Base-by-base conservation (phyloP, 2,888 invertebrate genomes). In the Schizotus pectinicornis region DNA sequence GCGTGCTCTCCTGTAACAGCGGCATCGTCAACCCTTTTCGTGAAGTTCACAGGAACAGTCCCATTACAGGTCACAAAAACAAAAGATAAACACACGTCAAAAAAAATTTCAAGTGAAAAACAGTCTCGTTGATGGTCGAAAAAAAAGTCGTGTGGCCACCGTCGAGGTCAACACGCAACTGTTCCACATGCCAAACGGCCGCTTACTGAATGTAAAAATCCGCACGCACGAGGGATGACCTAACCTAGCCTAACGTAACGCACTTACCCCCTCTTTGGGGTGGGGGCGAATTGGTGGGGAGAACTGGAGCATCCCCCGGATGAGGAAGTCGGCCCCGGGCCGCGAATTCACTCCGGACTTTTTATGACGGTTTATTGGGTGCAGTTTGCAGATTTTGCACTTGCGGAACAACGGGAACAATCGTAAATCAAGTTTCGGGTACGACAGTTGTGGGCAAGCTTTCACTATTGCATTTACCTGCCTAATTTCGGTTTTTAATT, bases 221-320 rank as follows among this genome's bases (percentile, higher is more conserved):
- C 66, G 67, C 68, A 71, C 74, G 74, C 75, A 75, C 75, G 73
- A 75, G 77, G 77, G 77, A 72, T 78, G 78, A 78, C 78, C 77
- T 79, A 77, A 78, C 78, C 77, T 79, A 77, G 75, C 79, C 77
- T 78, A 79, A 78, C 77, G 74, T 76, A 72, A 73, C 72, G 74
- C 71, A 69, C 65, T 71, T 70, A 74, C 74, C 77, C 77, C 77
- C 76, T 70, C 74, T 70, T 61, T 56, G 57, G 63, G 61, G 73
- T 68, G 69, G 74, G 67, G 68, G 61, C 65, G 65, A 51, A 64
- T 59, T 56, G 67, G 76, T 67, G 74, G 77, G 76, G 76, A 75
- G 75, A 76, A 73, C 61, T 76, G 67, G 76, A 77, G 76, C 73
- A 72, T 67, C 70, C 74, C 70, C 67, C 48, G 34, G 64, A 67